Conservation (phyloP, 2,888 invertebrate species). For the Eilema depressum region DNA sequence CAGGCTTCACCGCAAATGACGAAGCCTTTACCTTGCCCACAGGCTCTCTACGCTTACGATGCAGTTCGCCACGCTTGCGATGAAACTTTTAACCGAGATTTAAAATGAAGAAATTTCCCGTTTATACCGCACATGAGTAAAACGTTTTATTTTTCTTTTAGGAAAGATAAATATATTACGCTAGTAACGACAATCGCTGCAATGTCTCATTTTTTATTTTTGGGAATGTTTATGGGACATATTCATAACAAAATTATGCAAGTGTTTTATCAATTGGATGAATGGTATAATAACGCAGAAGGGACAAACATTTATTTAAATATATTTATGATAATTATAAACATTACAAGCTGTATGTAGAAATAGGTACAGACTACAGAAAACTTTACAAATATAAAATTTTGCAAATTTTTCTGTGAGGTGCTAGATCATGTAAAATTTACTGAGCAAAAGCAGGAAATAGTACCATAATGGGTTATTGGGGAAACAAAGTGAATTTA, state of each 20-base stretch:
- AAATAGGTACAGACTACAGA: too few species aligned
- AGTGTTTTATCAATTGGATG: not conserved
- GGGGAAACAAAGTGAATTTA: not conserved
- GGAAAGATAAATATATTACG: not conserved
- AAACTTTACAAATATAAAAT: not conserved
- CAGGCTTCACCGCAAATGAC: constrained; percentile 15
- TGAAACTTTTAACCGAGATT: constrained; percentile 5
- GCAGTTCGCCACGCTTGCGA: not conserved
- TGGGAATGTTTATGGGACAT: not conserved
- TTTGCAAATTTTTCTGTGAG: too few species aligned
- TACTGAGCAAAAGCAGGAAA: too few species aligned
- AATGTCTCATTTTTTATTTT: not conserved
- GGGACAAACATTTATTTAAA: not conserved
- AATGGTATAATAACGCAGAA: not conserved
- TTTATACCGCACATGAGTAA: not conserved
- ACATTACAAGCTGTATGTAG: not conserved
- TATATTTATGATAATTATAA: not conserved
- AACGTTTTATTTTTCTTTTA: not conserved
- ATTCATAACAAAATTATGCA: not conserved
- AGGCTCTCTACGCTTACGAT: constrained; percentile 4
- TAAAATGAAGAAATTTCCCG: constrained; percentile 18
- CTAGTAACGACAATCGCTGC: not conserved
- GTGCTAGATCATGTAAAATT: too few species aligned
- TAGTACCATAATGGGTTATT: not conserved
- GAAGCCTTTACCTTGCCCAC: constrained; percentile 17